Evolutionary conservation across 2,113 vertebrate genomes (phyloP).

Genomic region (Origma solitaria): DNA sequence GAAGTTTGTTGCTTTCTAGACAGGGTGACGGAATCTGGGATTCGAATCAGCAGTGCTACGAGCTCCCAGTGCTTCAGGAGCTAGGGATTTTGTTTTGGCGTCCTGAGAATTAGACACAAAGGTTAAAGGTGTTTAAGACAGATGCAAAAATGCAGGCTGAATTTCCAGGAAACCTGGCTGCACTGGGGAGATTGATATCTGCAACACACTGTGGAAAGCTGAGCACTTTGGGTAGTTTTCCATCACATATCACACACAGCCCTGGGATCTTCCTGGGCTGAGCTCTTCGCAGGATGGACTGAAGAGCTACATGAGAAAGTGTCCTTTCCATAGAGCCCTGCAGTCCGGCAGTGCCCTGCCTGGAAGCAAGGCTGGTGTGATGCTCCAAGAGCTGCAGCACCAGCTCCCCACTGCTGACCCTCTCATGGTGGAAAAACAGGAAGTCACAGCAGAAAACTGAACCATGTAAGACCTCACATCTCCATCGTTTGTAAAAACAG

Average conservation of each 20-base stretch:
- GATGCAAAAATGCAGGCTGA: neutral
- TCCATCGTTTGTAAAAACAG: neutral
- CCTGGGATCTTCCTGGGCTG: neutral
- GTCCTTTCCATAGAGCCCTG: neutral
- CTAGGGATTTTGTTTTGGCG: neutral
- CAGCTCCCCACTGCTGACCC: neutral
- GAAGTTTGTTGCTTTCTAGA: neutral
- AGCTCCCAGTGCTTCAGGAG: neutral
- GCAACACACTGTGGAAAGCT: neutral
- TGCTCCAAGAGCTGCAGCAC: neutral
- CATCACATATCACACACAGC: neutral
- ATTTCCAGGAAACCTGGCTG: neutral
- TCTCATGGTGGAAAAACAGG: neutral
- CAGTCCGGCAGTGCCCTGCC: neutral
- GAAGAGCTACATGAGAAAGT: neutral
- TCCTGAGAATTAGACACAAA: neutral
- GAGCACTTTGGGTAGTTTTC: neutral
- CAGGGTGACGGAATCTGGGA: neutral
- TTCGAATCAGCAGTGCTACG: neutral
- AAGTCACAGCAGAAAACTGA: neutral
- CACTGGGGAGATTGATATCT: neutral
- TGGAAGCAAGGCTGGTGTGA: neutral
- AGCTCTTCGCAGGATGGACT: neutral
- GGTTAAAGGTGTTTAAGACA: neutral
- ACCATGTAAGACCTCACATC: neutral